Evolutionary conservation across 1,140 invertebrate genomes (phyloP), one percentile per base, ranked within the genome.

Genomic region (Penaeus chinensis): DNA sequence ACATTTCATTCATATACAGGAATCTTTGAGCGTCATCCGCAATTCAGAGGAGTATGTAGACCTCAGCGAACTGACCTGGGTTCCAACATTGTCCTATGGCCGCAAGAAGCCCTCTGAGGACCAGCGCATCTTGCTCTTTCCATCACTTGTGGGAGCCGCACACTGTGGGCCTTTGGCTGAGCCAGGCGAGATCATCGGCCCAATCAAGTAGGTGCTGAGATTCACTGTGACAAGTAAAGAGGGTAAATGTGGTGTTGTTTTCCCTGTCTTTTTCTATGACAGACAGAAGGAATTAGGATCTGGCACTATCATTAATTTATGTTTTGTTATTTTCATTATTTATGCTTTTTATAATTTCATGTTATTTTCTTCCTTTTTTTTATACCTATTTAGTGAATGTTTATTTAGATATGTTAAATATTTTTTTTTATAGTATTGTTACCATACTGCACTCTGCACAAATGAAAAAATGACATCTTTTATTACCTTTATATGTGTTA

Each of bases 11-110:
- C 54, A 54, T 2, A 54, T 16, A 22, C 87, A 89, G 87, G 82
- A 84, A 37, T 32, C 74, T 63, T 22, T 71, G n/a, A 47, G 61
- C 27, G 82, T 61, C 65, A 81, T 87, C 20, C 42, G 87, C 66
- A 84, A 87, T 76, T 74, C 89, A 62, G 89, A 85, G 54, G 89
- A 88, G 24, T 87, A 86, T 76, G 77, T 88, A 16, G 89, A 90
- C 83, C 87, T 90, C 13, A 71, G 81, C n/a, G 85, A 88, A 27
- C 24, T 88, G 19, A 82, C 84, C 10, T 88, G 87, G 85, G 81
- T 83, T 10, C 84, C 86, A 77, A 90, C 87, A 47, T 62, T 90
- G 5, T 85, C 85, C 47, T 90, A 90, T 82, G 89, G 89, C 19
- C 63, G 83, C 54, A 80, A 76, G 32, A 62, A 65, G 4, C 82